Evolutionary conservation across 2,888 invertebrate genomes (phyloP), one percentile per base, ranked within the genome.

Genomic region (Adelphocoris suturalis): DNA sequence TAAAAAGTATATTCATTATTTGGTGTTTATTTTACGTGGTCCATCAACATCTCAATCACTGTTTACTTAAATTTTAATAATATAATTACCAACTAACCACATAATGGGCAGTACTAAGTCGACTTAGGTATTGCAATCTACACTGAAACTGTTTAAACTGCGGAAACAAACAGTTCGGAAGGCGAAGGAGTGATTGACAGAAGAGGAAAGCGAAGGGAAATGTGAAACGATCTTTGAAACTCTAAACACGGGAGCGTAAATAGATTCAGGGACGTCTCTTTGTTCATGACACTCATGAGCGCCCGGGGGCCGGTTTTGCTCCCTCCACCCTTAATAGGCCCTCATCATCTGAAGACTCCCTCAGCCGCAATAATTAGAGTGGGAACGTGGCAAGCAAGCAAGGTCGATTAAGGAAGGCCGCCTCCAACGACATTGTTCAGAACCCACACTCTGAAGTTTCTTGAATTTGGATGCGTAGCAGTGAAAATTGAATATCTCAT

Each of bases 281-380:
- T 68, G 68, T 68, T 68, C 5, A 27, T 68, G 68, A 23, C 23
- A 23, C 68, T 68, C 68, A 19, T 68, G 68, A 68, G 23, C 68
- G 68, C 68, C 68, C 68, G 2, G 68, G 68, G 68, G 68, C 68
- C 19, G 23, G 11, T 11, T 23, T 68, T 23, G 68, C 68, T 68
- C 23, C 19, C 19, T 68, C 68, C 68, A 68, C 23, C 68, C 68
- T 68, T 23, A 68, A 23, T 68, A 68, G 19, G 68, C 68, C 23
- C 68, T 23, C 68, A 27, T 68, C 19, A 23, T 68, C 19, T 23
- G 68, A 23, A 27, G 68, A 23, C 68, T 23, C 23, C 61, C 61
- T 61, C n/a, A 19, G 61, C 61, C 68, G 27, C 23, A 68, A 68
- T 68, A 68, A 68, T 68, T 68, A 19, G 68, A 68, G 68, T 23